These are phyloP conservation scores for Epinotia brunnichana DNA, from an alignment of 2,888 invertebrate species.

Conservation along the genomic window DNA sequence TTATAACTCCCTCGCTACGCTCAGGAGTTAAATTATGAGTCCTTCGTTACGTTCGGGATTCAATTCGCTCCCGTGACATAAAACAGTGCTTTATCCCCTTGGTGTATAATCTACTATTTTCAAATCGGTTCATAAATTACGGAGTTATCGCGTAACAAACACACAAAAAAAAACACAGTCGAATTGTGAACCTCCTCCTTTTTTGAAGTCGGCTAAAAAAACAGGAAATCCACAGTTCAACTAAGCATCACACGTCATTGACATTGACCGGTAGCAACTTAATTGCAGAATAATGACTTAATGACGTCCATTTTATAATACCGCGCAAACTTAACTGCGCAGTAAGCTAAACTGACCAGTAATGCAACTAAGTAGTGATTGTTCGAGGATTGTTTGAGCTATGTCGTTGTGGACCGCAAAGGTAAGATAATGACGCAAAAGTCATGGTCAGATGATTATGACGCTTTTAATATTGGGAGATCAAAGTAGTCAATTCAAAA, in stretches of 20 bases:
- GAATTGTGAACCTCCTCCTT: no score
- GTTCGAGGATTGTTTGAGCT: background rate
- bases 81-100: no score
- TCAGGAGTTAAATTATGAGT: no score
- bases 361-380: constrained; percentile 4
- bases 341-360: background rate
- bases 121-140: no score
- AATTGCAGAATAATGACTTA: constrained; percentile 16
- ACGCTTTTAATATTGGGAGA: background rate
- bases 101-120: no score
- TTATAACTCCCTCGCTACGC: no score
- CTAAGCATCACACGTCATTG: constrained; percentile 17
- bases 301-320: constrained; percentile 7
- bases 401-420: constrained; percentile 4
- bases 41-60: no score
- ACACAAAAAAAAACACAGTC: no score
- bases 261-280: constrained; percentile 12
- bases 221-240: background rate
- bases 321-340: constrained; percentile 3
- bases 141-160: no score
- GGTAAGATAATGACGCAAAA: constrained; percentile 15
- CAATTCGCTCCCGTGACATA: no score
- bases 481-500: no score
- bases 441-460: constrained; percentile 2
- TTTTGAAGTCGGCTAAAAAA: no score